phyloP scores from a whole-genome alignment of 2,113 vertebrate species.

The Kryptolebias marmoratus region DNA sequence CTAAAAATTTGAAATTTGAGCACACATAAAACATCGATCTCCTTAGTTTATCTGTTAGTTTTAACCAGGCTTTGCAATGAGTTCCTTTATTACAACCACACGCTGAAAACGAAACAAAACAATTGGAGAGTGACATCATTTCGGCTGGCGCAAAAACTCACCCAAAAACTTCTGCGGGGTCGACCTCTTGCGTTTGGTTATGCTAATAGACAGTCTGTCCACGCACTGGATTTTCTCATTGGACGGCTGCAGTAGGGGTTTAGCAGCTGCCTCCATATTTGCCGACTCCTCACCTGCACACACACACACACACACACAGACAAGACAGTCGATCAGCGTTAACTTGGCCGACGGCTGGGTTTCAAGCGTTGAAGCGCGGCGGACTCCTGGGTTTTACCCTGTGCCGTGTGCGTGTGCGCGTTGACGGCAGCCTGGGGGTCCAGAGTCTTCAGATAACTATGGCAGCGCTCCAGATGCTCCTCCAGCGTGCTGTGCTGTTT shows the following conservation, averaged over 20 bases:
- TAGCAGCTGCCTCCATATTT: conserved; percentile 87
- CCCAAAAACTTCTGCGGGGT: conserved; percentile 97
- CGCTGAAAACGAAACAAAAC: no score
- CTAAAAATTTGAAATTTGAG: no score
- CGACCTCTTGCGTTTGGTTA: conserved; percentile 95
- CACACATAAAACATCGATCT: no score
- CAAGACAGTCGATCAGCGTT: not conserved
- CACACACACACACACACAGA: conserved; percentile 16
- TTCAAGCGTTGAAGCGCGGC: not conserved
- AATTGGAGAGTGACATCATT: no score
- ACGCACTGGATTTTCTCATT: conserved; percentile 88
- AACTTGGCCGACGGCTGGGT: not conserved
- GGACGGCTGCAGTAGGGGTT: conserved; percentile 86
- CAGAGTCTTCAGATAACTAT: conserved; percentile 91
- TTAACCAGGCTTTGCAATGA: no score
- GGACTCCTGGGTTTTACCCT: conserved; percentile 62
- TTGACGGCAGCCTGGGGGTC: conserved; percentile 81
- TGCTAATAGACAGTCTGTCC: conserved; percentile 89
- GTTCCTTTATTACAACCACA: no score
- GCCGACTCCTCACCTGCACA: conserved; percentile 87
- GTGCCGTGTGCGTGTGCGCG: conserved; percentile 78
- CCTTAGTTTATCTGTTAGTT: no score
- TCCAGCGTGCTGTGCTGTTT: conserved; percentile 95
- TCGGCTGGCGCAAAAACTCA: conserved; percentile 69
- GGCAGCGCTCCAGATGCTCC: conserved; percentile 93